Conservation (phyloP, 2,113 vertebrate genomes). For the Urocolius indicus region DNA sequence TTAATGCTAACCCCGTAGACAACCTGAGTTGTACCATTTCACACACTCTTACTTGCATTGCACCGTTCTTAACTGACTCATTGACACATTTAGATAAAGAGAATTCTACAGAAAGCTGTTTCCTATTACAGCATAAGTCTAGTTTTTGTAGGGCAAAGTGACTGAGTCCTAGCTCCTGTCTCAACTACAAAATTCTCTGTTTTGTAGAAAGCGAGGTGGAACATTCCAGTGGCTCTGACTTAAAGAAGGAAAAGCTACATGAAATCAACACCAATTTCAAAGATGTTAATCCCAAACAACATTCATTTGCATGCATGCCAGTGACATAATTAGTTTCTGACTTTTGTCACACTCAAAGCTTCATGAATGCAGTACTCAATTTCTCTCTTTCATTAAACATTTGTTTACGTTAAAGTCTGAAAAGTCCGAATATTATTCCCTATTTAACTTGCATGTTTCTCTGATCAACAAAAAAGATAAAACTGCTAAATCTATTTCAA, state of each 20-base stretch:
- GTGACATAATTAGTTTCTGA: not conserved
- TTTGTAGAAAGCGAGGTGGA: not conserved
- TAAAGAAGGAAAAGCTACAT: not conserved
- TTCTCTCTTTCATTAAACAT: not conserved
- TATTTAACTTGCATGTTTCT: not conserved
- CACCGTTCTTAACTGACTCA: not conserved
- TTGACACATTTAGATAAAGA: not conserved
- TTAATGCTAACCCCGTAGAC: not conserved
- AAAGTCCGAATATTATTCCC: not conserved
- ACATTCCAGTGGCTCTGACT: not conserved
- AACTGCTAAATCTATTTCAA: not conserved
- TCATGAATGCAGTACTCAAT: not conserved
- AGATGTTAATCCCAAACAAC: not conserved
- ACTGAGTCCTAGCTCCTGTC: not conserved
- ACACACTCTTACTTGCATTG: not conserved
- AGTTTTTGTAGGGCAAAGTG: not conserved
- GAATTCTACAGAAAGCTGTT: not conserved
- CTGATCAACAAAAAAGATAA: not conserved
- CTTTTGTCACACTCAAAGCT: not conserved
- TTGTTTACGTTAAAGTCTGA: not conserved
- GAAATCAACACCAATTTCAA: not conserved
- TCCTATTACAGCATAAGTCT: not conserved
- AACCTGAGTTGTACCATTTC: not conserved
- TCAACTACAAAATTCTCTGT: not conserved
- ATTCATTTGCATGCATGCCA: not conserved